Base-by-base conservation (phyloP, 53 echinoderm and acorn worm species). In the Hippasteria phrygiana region DNA sequence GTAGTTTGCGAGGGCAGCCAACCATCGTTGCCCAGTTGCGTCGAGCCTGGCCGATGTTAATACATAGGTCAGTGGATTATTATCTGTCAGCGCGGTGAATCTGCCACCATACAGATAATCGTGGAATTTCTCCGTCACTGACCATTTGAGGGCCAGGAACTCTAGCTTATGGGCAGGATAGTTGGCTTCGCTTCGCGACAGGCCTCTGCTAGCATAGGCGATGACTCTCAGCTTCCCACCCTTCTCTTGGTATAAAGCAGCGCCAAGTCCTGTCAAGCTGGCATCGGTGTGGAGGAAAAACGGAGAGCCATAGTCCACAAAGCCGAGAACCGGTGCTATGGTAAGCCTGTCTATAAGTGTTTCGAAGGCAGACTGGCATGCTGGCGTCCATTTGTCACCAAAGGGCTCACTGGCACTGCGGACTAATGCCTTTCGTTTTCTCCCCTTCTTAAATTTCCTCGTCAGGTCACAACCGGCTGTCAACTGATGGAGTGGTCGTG, bases 271-370 rank as follows among this genome's bases (percentile, higher is more conserved):
- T 4, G 71, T 55, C 16, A 82, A 71, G 31, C 83, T 88, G 12
- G 95, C 95, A 64, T 95, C 92, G 5, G 92, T 95, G 43, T 92
- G 95, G 4, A 95, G 87, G 9, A 95, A 37, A 43, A 92, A 95
- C 1, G 92, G 95, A 43, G 90, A 35, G 24, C 75, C 83, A 47
- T 90, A 92, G 43, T 92, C 87, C 0, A 81, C 90, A 85, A 95
- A 90, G n/a, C 87, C 82, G 13, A 92, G 78, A 14, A 87, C 72
- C 0, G 95, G 95, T 6, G 95, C 75, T 1, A 88, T 76, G 9
- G 92, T 90, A 11, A 95, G 74, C 78, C 37, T 90, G 2, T 51
- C 51, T 36, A 92, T 47, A 3, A 92, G 53, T 14, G 20, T 48
- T 13, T 90, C 84, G 71, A 95, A 95, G 12, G 95, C 95, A 14